Base-by-base conservation (phyloP, 2,797 vertebrate genomes). In the Luscinia luscinia region DNA sequence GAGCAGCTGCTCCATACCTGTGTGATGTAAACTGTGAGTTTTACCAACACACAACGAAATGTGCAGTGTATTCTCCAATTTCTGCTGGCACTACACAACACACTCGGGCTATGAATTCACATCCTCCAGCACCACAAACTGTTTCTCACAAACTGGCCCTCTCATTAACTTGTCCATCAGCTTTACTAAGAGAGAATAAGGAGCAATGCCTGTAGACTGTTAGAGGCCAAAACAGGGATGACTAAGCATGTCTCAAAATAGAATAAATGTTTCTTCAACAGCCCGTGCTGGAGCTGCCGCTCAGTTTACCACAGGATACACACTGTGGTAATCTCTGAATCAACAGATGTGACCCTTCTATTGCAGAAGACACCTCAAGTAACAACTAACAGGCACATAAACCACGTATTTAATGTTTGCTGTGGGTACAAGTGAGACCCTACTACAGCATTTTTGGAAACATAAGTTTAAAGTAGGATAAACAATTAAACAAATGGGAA, bases 181-280 rank as follows among this genome's bases (percentile, higher is more conserved):
- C 54, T 89, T 85, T 32, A 87, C 51, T 15, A 75, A 12, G 30
- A 63, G 30, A 90, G 17, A 67, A 30, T 32, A 66, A 57, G 64
- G 23, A 92, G 32, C 6, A 75, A 63, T 2, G 59, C 40, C 73
- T 16, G 9, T 46, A 91, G 69, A 54, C 57, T 13, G 2, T 26
- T 24, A 80, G 67, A 82, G 48, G 64, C 72, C 67, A 64, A 61
- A 94, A 24, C 13, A 70, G 22, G 48, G 34, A 93, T 91, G 92
- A 96, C 85, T 89, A 92, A 94, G 93, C 85, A 78, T 3, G 26
- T 79, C 95, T 78, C 82, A 87, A 94, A 96, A 95, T 78, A 96
- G 63, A 92, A 75, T 24, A 70, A 70, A 76, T 3, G n/a, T 73
- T 88, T 88, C 85, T 61, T 48, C 69, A 89, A 62, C 69, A 70